Percentiles rank a stretch among this genome's conserved stretches.
Evolutionary conservation across 2,113 vertebrate genomes (phyloP).

Genomic region (Polyodon spathula): DNA sequence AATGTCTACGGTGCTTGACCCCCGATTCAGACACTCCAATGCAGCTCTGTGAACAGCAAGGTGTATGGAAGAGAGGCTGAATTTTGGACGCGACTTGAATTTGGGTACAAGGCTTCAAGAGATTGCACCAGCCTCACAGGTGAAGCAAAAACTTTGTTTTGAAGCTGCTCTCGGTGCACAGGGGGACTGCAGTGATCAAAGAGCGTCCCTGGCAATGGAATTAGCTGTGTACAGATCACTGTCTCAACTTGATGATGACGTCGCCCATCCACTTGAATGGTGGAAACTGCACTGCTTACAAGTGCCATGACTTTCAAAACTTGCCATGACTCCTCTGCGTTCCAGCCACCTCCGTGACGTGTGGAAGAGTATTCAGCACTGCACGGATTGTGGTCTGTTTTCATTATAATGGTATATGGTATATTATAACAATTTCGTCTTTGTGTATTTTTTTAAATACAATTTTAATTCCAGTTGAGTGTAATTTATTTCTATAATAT

Average conservation of each 20-base stretch:
- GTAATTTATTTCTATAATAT: too few species aligned
- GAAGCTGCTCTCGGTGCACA: background rate
- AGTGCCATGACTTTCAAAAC: background rate
- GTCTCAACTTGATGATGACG: background rate
- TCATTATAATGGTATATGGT: too few species aligned
- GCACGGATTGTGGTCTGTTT: too few species aligned
- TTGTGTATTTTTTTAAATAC: too few species aligned
- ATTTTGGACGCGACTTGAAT: too few species aligned
- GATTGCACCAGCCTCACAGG: too few species aligned
- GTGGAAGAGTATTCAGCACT: too few species aligned
- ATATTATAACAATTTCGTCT: too few species aligned
- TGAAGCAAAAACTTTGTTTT: background rate
- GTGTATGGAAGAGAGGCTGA: too few species aligned
- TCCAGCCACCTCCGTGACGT: background rate
- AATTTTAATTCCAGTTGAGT: too few species aligned
- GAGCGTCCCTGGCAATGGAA: background rate
- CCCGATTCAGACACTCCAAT: background rate
- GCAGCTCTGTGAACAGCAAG: background rate
- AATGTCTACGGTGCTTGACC: background rate
- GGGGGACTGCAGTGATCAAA: background rate
- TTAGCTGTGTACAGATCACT: constrained; percentile 2
- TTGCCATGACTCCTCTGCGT: background rate
- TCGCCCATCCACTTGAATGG: background rate
- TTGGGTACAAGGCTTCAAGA: too few species aligned
- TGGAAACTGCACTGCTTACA: background rate